Conservation (phyloP, 2,113 vertebrate genomes). For the Procapra przewalskii region DNA sequence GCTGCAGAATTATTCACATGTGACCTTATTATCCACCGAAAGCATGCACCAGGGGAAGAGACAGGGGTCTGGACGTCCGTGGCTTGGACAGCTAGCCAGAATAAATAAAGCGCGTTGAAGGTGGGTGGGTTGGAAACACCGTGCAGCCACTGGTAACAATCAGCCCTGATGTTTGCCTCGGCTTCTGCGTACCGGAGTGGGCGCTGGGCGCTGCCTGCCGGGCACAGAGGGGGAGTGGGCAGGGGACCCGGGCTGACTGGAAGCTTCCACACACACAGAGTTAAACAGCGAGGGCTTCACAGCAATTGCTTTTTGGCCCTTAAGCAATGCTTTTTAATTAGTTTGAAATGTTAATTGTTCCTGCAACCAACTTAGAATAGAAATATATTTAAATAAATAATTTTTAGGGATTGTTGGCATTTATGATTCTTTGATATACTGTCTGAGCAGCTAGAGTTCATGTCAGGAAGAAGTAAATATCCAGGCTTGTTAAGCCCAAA, state of each 20-base stretch:
- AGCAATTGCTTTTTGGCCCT: neutral
- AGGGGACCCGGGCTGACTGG: neutral
- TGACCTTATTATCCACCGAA: neutral
- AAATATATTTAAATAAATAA: neutral
- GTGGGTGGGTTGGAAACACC: rapidly evolving
- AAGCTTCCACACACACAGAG: neutral
- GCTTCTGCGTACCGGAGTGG: neutral
- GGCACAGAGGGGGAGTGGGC: neutral
- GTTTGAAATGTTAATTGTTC: constrained; percentile 6
- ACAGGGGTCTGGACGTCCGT: constrained; percentile 3
- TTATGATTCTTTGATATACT: neutral
- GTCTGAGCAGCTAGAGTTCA: neutral
- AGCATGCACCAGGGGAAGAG: constrained; percentile 18
- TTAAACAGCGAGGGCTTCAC: neutral
- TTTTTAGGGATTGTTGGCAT: neutral
- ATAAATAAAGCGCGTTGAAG: neutral
- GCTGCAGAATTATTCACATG: neutral
- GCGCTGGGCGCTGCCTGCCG: neutral
- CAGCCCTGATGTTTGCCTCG: neutral
- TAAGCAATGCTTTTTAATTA: constrained; percentile 22
- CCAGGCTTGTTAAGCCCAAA: neutral
- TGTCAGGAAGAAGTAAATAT: neutral
- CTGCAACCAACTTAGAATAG: constrained; percentile 32
- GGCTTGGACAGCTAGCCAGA: constrained; percentile 11
- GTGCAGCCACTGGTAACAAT: constrained; percentile 19